Conservation (phyloP, 2,797 vertebrate species). For the Oceanodroma leucorhoa region DNA sequence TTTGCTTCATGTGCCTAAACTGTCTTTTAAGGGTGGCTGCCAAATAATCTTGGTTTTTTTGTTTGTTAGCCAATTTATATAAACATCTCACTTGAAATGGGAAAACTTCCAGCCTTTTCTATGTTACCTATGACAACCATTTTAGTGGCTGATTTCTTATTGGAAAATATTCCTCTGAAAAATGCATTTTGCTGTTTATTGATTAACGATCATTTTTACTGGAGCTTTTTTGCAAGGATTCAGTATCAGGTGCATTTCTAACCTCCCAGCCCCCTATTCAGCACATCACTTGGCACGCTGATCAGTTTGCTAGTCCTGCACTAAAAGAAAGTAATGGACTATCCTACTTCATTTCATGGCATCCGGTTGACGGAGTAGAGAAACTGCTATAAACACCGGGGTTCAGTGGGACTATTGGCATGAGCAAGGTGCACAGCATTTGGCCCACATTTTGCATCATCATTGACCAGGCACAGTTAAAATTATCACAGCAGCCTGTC, state of each 20-base stretch:
- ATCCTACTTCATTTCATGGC: constrained; percentile 3
- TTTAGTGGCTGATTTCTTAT: background rate
- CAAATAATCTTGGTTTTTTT: constrained; percentile 25
- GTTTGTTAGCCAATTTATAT: constrained; percentile 29
- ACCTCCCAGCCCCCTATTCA: background rate
- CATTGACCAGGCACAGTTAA: constrained; percentile 3
- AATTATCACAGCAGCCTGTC: background rate
- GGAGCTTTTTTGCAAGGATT: background rate
- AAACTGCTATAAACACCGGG: background rate
- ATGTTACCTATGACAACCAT: background rate
- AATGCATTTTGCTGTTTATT: background rate
- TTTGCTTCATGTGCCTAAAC: constrained; percentile 8
- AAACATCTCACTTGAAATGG: background rate
- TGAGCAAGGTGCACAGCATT: background rate
- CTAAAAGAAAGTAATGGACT: constrained; percentile 42
- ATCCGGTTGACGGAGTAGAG: background rate
- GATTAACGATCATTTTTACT: background rate
- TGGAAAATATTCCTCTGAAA: background rate
- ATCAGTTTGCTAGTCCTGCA: background rate
- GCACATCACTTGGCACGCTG: background rate
- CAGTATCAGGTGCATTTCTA: background rate
- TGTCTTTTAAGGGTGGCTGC: background rate
- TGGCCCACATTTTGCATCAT: background rate
- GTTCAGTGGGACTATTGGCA: background rate
- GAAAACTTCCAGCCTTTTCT: background rate